These are phyloP conservation scores for Lepidocolaptes lacrymiger DNA, from an alignment of 2,797 vertebrate species.

Conservation along the genomic window DNA sequence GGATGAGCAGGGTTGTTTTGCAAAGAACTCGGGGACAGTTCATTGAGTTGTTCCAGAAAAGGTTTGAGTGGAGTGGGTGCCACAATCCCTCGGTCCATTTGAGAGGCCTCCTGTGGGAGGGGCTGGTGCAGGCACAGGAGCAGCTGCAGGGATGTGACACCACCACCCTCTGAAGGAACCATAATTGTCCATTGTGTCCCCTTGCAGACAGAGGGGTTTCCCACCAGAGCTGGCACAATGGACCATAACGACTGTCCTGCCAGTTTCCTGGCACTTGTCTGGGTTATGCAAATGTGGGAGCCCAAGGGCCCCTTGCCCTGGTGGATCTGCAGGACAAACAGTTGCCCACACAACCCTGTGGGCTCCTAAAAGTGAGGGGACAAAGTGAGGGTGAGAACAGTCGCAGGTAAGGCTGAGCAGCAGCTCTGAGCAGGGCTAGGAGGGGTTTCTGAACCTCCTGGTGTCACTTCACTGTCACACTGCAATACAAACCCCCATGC, in stretches of 20 bases:
- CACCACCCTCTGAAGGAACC: background rate
- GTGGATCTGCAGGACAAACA: background rate
- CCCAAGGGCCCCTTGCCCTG: background rate
- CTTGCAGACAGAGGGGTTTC: background rate
- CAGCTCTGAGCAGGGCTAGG: background rate
- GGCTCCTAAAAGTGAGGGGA: background rate
- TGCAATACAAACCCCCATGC: background rate
- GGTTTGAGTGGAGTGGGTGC: background rate
- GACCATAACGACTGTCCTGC: background rate
- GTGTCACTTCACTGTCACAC: background rate
- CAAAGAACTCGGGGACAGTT: background rate
- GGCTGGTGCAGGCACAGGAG: background rate
- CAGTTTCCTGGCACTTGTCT: background rate
- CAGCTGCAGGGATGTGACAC: background rate
- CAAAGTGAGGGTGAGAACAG: background rate
- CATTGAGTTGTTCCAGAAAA: background rate
- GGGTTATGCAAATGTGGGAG: constrained; percentile 10
- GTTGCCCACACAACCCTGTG: background rate
- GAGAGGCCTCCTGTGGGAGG: background rate
- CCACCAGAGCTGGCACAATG: constrained; percentile 9
- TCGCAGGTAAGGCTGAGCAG: background rate
- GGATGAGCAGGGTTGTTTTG: background rate
- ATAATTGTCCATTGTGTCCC: background rate
- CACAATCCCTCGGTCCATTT: background rate
- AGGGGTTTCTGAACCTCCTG: background rate